Evolutionary conservation across 1,140 invertebrate genomes (phyloP).

Genomic region (Nephila pilipes): DNA sequence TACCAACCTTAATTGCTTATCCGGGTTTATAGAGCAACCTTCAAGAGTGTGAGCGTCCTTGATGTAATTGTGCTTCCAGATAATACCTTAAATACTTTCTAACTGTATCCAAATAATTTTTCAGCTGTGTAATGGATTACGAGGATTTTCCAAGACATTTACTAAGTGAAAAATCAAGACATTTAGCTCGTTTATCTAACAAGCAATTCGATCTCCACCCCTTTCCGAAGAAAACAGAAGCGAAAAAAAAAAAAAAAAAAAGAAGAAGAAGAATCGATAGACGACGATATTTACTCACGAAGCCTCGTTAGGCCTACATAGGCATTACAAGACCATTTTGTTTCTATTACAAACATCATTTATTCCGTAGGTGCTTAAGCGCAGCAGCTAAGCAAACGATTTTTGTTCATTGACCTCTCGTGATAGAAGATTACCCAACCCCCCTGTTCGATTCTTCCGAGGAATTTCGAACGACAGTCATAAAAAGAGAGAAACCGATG

Average conservation of each 20-base stretch:
- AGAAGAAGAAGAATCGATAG: background rate
- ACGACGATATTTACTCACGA: background rate
- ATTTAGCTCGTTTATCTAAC: background rate
- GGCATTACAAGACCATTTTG: slow-evolving; percentile 14
- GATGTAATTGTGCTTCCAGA: no score
- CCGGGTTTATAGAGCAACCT: no score
- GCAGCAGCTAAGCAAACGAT: background rate
- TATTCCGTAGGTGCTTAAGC: background rate
- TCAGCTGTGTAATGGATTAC: background rate
- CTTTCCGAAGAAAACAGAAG: background rate
- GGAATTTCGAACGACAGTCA: slow-evolving; percentile 11
- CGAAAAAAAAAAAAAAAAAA: background rate
- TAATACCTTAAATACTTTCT: background rate
- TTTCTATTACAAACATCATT: slow-evolving; percentile 1
- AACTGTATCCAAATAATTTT: background rate
- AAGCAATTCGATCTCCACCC: background rate
- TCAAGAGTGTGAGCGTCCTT: no score
- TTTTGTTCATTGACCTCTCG: slow-evolving; percentile 19
- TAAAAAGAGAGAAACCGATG: background rate
- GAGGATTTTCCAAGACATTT: background rate
- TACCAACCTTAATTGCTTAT: no score
- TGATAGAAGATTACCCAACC: background rate
- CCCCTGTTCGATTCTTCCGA: background rate
- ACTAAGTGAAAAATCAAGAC: background rate
- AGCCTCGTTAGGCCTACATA: background rate